phyloP scores from a whole-genome alignment of 2,113 vertebrate genomes.

The Hemibagrus wyckioides region DNA sequence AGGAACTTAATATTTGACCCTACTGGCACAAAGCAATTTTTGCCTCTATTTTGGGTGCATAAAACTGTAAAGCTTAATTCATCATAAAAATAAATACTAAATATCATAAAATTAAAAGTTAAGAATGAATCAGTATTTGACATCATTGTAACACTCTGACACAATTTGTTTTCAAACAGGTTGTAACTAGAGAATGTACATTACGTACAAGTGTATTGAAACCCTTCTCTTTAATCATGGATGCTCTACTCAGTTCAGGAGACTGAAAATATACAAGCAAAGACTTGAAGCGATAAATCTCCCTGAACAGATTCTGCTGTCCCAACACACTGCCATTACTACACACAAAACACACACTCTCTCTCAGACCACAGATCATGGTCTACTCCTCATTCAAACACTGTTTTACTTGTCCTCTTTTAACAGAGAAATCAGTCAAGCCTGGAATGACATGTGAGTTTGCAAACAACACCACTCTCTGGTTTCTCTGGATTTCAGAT shows the following conservation, averaged over 20 bases:
- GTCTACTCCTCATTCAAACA: conserved; percentile 39
- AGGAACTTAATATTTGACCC: conserved; percentile 24
- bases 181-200: conserved; percentile 11
- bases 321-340: conserved; percentile 54
- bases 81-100: neutral
- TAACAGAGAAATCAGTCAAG: conserved; percentile 45
- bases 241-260: conserved; percentile 87
- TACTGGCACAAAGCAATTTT: neutral
- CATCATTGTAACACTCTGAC: neutral
- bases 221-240: conserved; percentile 76
- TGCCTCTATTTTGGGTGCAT: neutral
- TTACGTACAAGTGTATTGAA: conserved; percentile 62
- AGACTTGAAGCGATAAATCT: conserved; percentile 88
- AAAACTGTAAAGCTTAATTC: neutral
- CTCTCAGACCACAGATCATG: conserved; percentile 39
- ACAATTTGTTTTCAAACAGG: neutral
- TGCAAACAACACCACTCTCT: conserved; percentile 14
- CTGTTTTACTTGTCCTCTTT: conserved; percentile 43
- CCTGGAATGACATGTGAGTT: conserved; percentile 34
- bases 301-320: conserved; percentile 76
- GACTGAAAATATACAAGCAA: conserved; percentile 95
- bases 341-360: conserved; percentile 45
- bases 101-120: neutral
- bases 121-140: neutral
- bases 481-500: conserved; percentile 39